These are phyloP conservation scores for Prenolepis imparis DNA, from an alignment of 2,888 invertebrate genomes.

Conservation along the genomic window DNA sequence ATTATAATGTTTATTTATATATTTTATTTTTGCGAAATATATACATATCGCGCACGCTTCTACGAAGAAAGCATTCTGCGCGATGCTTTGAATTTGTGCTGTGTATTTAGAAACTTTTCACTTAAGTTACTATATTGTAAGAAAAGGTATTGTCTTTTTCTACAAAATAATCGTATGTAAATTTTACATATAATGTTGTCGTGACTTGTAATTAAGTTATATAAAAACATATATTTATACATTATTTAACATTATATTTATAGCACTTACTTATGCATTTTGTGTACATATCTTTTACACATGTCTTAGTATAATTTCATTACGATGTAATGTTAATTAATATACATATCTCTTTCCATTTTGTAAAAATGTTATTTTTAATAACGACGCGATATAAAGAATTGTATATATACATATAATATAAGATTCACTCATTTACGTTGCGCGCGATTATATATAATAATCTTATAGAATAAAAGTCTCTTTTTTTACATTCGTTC, in stretches of 20 bases:
- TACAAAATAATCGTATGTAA: not conserved
- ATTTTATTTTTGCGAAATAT: not conserved
- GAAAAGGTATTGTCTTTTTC: not conserved
- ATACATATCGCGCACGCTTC: not conserved
- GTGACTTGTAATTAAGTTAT: not conserved
- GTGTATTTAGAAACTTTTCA: not conserved
- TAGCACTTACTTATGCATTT: not conserved
- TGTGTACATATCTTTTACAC: slow-evolving; percentile 12
- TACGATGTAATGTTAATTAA: not conserved
- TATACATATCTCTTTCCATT: not conserved
- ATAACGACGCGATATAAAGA: slow-evolving; percentile 10
- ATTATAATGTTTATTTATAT: slow-evolving; percentile 48
- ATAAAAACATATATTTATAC: not conserved
- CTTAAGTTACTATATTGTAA: not conserved
- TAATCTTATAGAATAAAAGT: not conserved
- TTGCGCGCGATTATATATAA: not conserved
- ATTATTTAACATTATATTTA: too few relatives aligned
- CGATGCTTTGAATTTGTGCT: not conserved
- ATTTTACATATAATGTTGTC: slow-evolving; percentile 1
- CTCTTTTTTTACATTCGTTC: not conserved
- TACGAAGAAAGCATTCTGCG: not conserved
- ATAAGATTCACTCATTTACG: not conserved
- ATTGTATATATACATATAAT: not conserved
- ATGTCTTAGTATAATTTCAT: not conserved
- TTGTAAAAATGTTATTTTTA: slow-evolving; percentile 17